Conservation (phyloP, 2,113 vertebrate species). For the Cebus imitator region DNA sequence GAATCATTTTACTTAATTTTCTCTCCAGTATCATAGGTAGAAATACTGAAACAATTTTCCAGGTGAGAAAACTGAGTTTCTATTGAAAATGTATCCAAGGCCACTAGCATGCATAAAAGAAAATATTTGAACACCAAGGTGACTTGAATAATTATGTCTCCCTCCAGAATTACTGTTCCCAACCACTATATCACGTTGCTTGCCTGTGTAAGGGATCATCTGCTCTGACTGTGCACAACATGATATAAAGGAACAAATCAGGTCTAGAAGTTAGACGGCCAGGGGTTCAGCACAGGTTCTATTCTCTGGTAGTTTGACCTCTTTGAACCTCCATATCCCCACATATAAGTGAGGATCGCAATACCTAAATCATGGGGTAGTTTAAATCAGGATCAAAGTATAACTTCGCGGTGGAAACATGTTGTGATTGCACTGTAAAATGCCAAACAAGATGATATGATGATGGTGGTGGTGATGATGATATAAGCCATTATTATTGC, state of each 20-base stretch:
- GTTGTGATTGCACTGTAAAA: neutral
- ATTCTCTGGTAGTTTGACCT: neutral
- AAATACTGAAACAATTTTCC: neutral
- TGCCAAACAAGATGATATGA: neutral
- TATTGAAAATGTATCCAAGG: neutral
- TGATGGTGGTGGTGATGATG: neutral
- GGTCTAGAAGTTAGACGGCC: neutral
- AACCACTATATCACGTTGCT: neutral
- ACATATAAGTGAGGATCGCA: neutral
- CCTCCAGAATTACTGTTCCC: neutral
- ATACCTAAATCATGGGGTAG: neutral
- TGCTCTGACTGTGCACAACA: neutral
- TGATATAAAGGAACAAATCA: neutral
- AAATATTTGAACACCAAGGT: neutral
- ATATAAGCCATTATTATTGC: neutral
- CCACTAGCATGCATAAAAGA: neutral
- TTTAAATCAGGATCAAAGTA: conserved; percentile 13
- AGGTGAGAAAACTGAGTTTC: neutral
- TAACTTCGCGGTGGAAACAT: neutral
- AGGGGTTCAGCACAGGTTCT: neutral
- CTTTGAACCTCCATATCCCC: neutral
- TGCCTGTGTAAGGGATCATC: neutral
- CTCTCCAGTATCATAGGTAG: neutral
- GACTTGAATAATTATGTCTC: neutral
- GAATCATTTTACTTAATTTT: neutral